phyloP scores from a whole-genome alignment of 2,888 invertebrate species.

The Cataglyphis albicans region DNA sequence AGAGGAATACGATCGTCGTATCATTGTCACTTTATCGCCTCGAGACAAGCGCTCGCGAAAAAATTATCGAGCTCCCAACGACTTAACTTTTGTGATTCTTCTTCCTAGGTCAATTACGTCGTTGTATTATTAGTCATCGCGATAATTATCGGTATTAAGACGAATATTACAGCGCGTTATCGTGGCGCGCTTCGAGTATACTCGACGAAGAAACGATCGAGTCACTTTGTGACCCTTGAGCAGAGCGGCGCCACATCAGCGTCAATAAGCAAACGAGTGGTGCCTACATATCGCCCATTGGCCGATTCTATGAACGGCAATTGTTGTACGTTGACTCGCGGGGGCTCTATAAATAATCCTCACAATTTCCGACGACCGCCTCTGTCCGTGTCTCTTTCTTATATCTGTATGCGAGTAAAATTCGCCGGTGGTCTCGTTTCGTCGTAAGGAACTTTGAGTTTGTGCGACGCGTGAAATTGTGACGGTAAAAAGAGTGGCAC shows the following conservation, averaged over 20 bases:
- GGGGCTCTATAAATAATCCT: conserved; percentile 74
- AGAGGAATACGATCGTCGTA: background rate
- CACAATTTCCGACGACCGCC: conserved; percentile 70
- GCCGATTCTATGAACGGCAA: conserved; percentile 71
- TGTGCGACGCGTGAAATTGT: conserved; percentile 80
- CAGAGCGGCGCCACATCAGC: conserved; percentile 73
- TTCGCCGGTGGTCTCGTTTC: conserved; percentile 72
- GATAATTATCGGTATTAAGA: conserved; percentile 45
- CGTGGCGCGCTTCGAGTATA: conserved; percentile 60
- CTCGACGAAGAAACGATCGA: conserved; percentile 70
- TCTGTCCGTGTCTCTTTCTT: background rate
- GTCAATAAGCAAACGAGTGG: conserved; percentile 73
- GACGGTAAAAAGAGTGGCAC: conserved; percentile 60
- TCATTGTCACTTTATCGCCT: background rate
- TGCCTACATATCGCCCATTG: conserved; percentile 64
- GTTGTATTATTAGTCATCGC: conserved; percentile 29
- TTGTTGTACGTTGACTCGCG: conserved; percentile 73
- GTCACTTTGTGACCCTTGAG: conserved; percentile 70
- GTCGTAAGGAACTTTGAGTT: conserved; percentile 75
- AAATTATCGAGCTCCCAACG: background rate
- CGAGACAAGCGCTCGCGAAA: background rate
- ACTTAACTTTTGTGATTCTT: conserved; percentile 31
- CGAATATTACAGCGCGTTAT: conserved; percentile 30
- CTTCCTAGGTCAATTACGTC: conserved; percentile 24
- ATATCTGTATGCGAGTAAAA: conserved; percentile 62